A percentile compares a stretch with the other conserved stretches of the same genome.
Conservation (phyloP, 2,797 vertebrate genomes). For the Leucoraja ocellata region DNA sequence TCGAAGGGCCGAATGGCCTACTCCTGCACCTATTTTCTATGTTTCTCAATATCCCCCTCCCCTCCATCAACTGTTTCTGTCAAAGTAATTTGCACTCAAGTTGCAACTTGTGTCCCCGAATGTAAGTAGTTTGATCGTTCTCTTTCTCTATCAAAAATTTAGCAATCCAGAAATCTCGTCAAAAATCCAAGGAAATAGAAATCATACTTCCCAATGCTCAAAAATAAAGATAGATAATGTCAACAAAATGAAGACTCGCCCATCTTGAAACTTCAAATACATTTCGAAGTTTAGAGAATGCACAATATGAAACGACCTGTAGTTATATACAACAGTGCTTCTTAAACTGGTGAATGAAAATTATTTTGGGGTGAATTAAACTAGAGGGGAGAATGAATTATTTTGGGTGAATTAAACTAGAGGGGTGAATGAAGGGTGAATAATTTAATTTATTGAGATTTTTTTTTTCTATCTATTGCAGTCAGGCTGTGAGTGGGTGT, state of each 20-base stretch:
- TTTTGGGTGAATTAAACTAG: no score
- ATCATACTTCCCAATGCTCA: not conserved
- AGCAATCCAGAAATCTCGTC: not conserved
- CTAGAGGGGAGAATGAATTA: no score
- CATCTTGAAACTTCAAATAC: not conserved
- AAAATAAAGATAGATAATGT: not conserved
- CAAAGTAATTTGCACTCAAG: not conserved
- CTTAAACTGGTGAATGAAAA: no score
- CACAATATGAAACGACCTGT: not conserved
- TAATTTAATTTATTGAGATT: no score
- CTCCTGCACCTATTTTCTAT: no score
- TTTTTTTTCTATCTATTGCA: no score
- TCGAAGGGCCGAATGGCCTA: no score
- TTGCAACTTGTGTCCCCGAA: not conserved
- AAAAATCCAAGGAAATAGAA: not conserved
- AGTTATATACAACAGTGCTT: no score
- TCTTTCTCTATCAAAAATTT: not conserved
- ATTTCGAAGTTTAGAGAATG: not conserved
- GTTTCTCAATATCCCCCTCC: not conserved
- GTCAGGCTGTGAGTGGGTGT: no score
- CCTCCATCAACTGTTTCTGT: not conserved
- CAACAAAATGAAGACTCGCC: not conserved
- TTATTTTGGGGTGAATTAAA: no score
- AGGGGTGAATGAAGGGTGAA: no score
- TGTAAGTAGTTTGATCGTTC: not conserved